Percentiles rank a stretch among this genome's conserved stretches.
Conservation (phyloP, 92 coral and sea anemone genomes). For the Desmophyllum pertusum region DNA sequence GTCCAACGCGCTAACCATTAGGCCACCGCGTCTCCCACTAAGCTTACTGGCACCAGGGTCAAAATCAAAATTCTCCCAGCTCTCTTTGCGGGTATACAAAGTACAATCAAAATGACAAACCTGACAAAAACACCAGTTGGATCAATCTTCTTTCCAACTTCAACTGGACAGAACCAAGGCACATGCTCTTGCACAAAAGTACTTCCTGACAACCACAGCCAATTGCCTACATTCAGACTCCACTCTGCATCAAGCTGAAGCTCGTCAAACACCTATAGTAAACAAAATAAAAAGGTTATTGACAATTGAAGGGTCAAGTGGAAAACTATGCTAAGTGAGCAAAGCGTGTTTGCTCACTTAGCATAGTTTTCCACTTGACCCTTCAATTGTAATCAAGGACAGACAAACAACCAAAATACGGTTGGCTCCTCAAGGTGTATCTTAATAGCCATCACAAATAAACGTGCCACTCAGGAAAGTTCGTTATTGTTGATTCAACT, state of each 20-base stretch:
- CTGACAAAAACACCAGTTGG: constrained; percentile 69
- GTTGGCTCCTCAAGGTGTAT: neutral
- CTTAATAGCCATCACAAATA: neutral
- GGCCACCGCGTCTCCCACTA: too few species aligned
- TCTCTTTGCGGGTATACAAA: neutral
- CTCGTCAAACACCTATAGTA: constrained; percentile 67
- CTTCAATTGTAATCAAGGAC: too few species aligned
- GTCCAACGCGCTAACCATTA: too few species aligned
- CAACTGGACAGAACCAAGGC: constrained; percentile 81
- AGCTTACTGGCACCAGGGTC: neutral
- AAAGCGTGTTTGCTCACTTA: too few species aligned
- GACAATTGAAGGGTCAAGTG: neutral
- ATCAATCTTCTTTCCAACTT: constrained; percentile 68
- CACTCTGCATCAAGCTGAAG: constrained; percentile 79
- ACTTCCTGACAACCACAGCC: constrained; percentile 88
- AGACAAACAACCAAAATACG: neutral
- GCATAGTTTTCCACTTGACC: too few species aligned
- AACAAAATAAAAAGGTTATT: neutral
- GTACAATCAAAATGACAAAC: constrained; percentile 14
- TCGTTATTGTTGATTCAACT: neutral
- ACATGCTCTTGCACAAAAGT: constrained; percentile 61
- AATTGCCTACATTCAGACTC: constrained; percentile 76
- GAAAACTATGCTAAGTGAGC: too few species aligned
- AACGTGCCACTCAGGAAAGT: neutral
- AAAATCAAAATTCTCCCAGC: neutral